Evolutionary conservation across 2,113 vertebrate genomes (phyloP).

Genomic region (Lipophrys pholis): DNA sequence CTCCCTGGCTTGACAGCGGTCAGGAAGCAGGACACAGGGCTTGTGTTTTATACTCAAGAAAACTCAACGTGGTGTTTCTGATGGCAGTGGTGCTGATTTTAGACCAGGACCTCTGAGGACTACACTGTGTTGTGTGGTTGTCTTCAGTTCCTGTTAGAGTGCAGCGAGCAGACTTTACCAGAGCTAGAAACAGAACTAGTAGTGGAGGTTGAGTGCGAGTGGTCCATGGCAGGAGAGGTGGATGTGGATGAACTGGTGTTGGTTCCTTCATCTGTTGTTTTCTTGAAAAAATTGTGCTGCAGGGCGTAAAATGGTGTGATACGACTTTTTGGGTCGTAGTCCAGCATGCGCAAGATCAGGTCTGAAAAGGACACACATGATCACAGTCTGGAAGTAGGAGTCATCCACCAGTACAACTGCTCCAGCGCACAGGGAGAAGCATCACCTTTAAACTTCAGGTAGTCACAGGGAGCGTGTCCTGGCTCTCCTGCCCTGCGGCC

Average conservation of each 20-base stretch:
- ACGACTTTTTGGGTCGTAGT: slow-evolving; percentile 94
- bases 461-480: slow-evolving; percentile 93
- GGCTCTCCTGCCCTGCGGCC: slow-evolving; percentile 92
- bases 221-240: slow-evolving; percentile 92
- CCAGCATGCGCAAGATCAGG: slow-evolving; percentile 95
- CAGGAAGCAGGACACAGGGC: too few relatives aligned
- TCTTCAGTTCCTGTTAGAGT: too few relatives aligned
- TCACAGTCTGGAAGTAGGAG: background rate
- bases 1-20: too few relatives aligned
- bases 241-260: slow-evolving; percentile 95
- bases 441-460: slow-evolving; percentile 95
- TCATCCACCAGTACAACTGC: too few relatives aligned
- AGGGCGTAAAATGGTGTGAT: slow-evolving; percentile 96
- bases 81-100: too few relatives aligned
- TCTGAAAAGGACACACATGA: slow-evolving; percentile 68
- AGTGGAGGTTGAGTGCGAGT: slow-evolving; percentile 95
- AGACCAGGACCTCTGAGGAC: too few relatives aligned
- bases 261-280: slow-evolving; percentile 95
- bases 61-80: too few relatives aligned
- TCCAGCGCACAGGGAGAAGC: too few relatives aligned
- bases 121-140: too few relatives aligned
- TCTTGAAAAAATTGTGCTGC: slow-evolving; percentile 98
- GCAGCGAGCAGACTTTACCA: slow-evolving; percentile 82
- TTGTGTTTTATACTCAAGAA: too few relatives aligned
- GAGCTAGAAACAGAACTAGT: slow-evolving; percentile 95